Base-by-base conservation (phyloP, 2,113 vertebrate genomes). In the Lipophrys pholis region DNA sequence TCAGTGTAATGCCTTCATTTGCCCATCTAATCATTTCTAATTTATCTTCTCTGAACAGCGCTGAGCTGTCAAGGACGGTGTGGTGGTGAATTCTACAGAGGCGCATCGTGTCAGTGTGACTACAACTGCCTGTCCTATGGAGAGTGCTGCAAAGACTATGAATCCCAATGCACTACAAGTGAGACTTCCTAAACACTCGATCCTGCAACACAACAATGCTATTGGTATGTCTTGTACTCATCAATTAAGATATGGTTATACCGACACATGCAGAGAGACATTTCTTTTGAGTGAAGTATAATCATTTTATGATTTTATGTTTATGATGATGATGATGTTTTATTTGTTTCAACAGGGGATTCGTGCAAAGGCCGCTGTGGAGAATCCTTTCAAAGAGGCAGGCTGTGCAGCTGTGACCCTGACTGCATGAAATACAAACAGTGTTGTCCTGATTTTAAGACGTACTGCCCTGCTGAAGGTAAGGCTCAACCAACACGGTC, bases 331-430 rank as follows among this genome's bases (percentile, higher is more conserved):
- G 16, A 51, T 59, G 40, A 2, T 60, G 42, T 5, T 61, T n/a
- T 57, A 17, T 85, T 71, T 86, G 78, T 70, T 55, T 8, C 62
- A 41, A 75, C 90, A 98, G 96, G 89, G 5, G 50, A 74, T 65
- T 98, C 97, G 6, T 99, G 98, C 81, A 93, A 85, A 89, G 98
- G 98, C 30, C 95, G 96, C 7, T 99, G 98, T 88, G 96, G 95
- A 1, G 97, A 98, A 78, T 0, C 15, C 64, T 98, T 97, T 40
- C 81, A 88, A 21, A 90, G 98, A 77, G 97, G 97, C 8, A 91
- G 93, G 21, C 69, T 63, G 54, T 99, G 98, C 3, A 95, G 91
- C 87, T 99, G 98, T 10, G 98, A 99, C 2, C 0, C 74, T 0
- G 91, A 95, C 0, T 99, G 98, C 49, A 8, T 43, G 0, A 82